A percentile compares a stretch with the other conserved stretches of the same genome.
Evolutionary conservation across 2,888 invertebrate genomes (phyloP).

Genomic region (Pantelozetes paolii): DNA sequence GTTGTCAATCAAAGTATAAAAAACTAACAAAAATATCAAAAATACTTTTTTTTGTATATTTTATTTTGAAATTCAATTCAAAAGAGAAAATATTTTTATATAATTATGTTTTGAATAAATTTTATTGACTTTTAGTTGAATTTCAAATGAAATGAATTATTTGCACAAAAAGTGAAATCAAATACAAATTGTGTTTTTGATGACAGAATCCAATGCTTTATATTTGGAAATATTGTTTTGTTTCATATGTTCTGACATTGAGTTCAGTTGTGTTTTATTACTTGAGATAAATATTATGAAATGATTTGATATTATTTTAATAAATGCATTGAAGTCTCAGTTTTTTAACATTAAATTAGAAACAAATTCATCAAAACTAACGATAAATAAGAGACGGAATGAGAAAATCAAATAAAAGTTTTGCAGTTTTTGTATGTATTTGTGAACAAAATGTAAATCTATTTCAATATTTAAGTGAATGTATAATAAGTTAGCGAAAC

Average conservation of each 20-base stretch:
- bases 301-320: background rate
- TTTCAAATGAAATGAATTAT: too few species aligned
- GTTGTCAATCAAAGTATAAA: background rate
- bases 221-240: background rate
- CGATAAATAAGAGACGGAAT: background rate
- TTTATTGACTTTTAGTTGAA: background rate
- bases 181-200: too few species aligned
- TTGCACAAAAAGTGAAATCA: too few species aligned
- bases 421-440: too few species aligned
- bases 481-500: background rate
- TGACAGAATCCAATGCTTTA: constrained; percentile 5
- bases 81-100: too few species aligned
- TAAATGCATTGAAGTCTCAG: background rate
- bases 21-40: too few species aligned
- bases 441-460: background rate
- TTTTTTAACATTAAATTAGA: constrained; percentile 16
- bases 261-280: constrained; percentile 13
- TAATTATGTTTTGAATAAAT: too few species aligned
- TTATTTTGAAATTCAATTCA: too few species aligned
- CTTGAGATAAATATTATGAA: background rate
- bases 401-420: background rate
- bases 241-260: constrained; percentile 8
- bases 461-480: background rate
- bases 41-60: too few species aligned
- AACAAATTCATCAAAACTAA: background rate